Evolutionary conservation across 2,888 invertebrate genomes (phyloP).

Genomic region (Dendrolimus pini): DNA sequence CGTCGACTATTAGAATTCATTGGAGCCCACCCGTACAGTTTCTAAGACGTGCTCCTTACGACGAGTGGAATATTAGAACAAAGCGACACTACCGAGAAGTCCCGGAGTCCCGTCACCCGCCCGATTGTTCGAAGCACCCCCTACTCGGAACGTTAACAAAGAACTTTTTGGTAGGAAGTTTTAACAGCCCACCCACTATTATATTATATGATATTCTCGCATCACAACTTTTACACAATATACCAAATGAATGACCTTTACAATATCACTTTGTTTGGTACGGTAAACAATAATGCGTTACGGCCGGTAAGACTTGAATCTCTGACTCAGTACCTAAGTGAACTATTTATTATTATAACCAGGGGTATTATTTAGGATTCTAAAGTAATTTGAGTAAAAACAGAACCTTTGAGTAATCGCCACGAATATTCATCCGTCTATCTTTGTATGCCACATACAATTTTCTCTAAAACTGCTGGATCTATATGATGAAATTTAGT

Average conservation of each 20-base stretch:
- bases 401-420: too few species aligned
- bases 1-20: constrained; percentile 27
- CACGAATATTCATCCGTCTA: too few species aligned
- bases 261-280: not conserved
- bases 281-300: not conserved
- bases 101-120: constrained; percentile 7
- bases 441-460: too few species aligned
- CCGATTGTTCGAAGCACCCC: constrained; percentile 22
- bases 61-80: constrained; percentile 28
- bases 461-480: too few species aligned
- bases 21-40: constrained; percentile 11
- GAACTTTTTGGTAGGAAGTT: constrained; percentile 26
- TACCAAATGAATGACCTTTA: constrained; percentile 10
- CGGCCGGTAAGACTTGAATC: too few species aligned
- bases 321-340: too few species aligned
- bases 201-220: constrained; percentile 15
- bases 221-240: constrained; percentile 20
- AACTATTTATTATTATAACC: too few species aligned
- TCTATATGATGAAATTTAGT: too few species aligned
- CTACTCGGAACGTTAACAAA: constrained; percentile 22
- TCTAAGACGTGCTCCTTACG: constrained; percentile 18
- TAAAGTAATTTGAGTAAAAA: too few species aligned
- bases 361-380: too few species aligned
- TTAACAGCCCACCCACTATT: constrained; percentile 11
- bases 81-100: constrained; percentile 16